Evolutionary conservation across 2,888 invertebrate species (phyloP), one percentile per base, ranked within the genome.

Genomic region (Pachycephus smyrnensis): DNA sequence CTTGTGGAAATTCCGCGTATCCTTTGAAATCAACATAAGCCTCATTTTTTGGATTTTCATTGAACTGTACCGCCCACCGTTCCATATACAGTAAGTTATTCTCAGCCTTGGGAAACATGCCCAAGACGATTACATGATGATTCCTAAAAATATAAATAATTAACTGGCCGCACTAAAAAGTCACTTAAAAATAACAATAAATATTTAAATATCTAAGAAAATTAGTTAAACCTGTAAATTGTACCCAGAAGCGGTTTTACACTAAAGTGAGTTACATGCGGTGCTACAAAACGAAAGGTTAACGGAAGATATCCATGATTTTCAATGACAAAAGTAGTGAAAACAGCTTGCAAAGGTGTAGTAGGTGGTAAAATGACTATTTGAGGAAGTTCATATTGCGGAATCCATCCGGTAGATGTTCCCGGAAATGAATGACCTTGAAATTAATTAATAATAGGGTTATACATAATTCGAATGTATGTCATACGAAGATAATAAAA

Each of bases 161-260:
- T 33, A 11, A 35, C 30, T 33, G 36, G n/a, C 68, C 40, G 40
- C 68, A 11, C 12, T 23, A 76, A 30, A 75, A 12, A 55, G 4
- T 68, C 35, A 35, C 40, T 23, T 33, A 23, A 31, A 75, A 30
- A n/a, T n/a, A 73, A 33, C 4, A 40, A 69, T 35, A 74, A 69
- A 37, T 68, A 32, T 69, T 30, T 75, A 23, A 36, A 73, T 76
- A 75, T 68, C 30, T 55, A 55, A 55, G 55, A 23, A 15, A 55
- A 55, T 9, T 4, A 23, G 1, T 55, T 55, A 71, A 86, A 89
- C 89, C 82, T 81, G 77, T 87, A 76, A 77, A 93, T 90, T 68
- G 92, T 81, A 55, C 93, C 92, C 76, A 91, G 83, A 90, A 91
- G 90, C 3, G 93, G 93, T 81, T 92, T 92, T 40, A 93, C 86